A percentile compares a stretch with the other conserved stretches of the same genome.
These are phyloP conservation scores for Elgaria multicarinata DNA, from an alignment of 2,113 vertebrate genomes.

Conservation along the genomic window DNA sequence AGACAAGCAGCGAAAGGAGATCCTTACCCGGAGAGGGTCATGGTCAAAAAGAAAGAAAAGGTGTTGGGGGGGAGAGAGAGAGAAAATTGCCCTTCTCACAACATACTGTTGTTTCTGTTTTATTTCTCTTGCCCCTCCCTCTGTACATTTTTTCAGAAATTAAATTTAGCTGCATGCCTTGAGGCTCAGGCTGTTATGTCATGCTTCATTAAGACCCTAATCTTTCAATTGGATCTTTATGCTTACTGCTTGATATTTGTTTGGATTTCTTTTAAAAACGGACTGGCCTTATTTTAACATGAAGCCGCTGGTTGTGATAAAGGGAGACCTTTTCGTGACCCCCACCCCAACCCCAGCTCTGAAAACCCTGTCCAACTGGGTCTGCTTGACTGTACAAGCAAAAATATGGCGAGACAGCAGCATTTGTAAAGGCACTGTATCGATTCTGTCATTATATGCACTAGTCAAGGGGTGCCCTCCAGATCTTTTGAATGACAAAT, in stretches of 20 bases:
- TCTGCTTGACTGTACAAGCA: background rate
- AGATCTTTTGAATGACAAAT: no score
- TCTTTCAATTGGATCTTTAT: constrained; percentile 2
- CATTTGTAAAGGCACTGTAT: background rate
- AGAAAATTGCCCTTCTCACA: background rate
- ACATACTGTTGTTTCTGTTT: background rate
- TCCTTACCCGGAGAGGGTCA: background rate
- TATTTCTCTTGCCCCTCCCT: constrained; percentile 2
- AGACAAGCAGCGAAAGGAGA: background rate
- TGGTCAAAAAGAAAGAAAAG: background rate
- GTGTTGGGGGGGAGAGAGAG: background rate
- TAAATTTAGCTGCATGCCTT: constrained; percentile 26
- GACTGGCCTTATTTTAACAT: background rate
- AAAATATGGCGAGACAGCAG: background rate
- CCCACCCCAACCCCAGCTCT: background rate
- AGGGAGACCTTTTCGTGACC: background rate
- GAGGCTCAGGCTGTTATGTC: constrained; percentile 14
- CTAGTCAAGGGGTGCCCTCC: no score
- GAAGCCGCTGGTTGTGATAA: background rate
- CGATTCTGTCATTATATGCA: background rate
- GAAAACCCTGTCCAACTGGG: background rate
- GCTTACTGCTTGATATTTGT: constrained; percentile 27
- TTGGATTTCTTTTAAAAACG: background rate
- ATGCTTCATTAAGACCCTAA: constrained; percentile 34
- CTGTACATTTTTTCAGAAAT: constrained; percentile 1